Percentiles rank a stretch among this genome's conserved stretches.
phyloP scores from a whole-genome alignment of 1,140 invertebrate genomes.

The Procambarus clarkii region DNA sequence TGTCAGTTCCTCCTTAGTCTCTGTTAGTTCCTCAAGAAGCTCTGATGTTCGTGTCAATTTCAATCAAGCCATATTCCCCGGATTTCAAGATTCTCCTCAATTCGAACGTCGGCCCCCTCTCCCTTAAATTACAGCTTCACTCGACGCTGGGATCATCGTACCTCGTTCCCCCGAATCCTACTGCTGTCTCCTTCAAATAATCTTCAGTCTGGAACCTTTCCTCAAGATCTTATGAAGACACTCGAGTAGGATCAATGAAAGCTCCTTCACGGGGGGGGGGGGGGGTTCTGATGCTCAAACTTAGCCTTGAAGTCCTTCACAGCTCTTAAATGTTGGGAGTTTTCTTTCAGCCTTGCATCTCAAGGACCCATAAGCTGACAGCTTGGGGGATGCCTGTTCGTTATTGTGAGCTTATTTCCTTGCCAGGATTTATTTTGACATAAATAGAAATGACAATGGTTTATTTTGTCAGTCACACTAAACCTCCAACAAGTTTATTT shows the following conservation, averaged over 20 bases:
- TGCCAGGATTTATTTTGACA: too few relatives aligned
- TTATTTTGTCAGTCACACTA: not conserved
- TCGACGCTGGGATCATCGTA: not conserved
- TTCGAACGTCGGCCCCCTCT: not conserved
- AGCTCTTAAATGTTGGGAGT: not conserved
- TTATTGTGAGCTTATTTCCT: not conserved
- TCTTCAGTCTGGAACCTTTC: not conserved
- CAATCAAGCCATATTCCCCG: not conserved
- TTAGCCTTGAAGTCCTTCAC: not conserved
- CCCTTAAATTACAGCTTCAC: not conserved
- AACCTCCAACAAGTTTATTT: not conserved
- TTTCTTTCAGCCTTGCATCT: not conserved
- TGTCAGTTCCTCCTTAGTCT: not conserved
- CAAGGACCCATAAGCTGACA: not conserved
- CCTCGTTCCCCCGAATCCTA: not conserved
- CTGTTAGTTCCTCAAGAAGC: not conserved
- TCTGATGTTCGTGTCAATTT: not conserved
- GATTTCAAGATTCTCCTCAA: not conserved
- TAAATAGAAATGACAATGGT: too few relatives aligned
- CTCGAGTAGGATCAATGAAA: not conserved
- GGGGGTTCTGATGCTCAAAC: not conserved
- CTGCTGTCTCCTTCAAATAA: not conserved
- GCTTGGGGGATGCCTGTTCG: not conserved
- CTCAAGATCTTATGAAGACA: not conserved
- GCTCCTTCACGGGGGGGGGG: not conserved